Percentiles rank a stretch among this genome's conserved stretches.
phyloP scores from a whole-genome alignment of 2,888 invertebrate genomes.

The Metallyticus violacea region DNA sequence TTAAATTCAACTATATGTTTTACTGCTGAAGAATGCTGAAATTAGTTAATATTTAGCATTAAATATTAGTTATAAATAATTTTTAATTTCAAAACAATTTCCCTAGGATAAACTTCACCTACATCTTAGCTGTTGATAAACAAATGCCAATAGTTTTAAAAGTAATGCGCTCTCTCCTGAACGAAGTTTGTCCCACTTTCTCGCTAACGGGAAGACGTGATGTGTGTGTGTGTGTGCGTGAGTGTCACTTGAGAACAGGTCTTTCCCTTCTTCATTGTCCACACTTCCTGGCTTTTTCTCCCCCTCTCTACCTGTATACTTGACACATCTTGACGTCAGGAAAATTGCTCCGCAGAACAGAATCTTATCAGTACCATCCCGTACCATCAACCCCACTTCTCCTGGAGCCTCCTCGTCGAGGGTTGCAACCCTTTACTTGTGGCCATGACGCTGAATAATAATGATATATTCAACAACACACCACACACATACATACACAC shows the following conservation, averaged over 20 bases:
- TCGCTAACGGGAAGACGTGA: neutral
- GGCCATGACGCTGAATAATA: conserved; percentile 20
- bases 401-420: neutral
- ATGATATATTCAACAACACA: conserved; percentile 2
- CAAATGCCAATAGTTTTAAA: no score
- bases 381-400: neutral
- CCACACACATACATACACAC: neutral
- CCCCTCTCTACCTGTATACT: neutral
- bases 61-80: no score
- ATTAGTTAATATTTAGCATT: no score
- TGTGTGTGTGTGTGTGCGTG: neutral
- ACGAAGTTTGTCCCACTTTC: neutral
- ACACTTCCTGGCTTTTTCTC: neutral
- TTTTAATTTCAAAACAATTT: no score
- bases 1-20: no score
- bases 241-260: neutral
- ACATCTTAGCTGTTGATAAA: no score
- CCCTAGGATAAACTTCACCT: no score
- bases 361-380: neutral
- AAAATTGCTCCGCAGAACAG: neutral
- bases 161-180: neutral
- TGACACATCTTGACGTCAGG: neutral
- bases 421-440: conserved; percentile 18
- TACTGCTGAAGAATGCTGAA: no score
- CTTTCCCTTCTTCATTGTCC: neutral